Evolutionary conservation across 2,113 vertebrate species (phyloP), one percentile per base, ranked within the genome.

Genomic region (Gallinago media): DNA sequence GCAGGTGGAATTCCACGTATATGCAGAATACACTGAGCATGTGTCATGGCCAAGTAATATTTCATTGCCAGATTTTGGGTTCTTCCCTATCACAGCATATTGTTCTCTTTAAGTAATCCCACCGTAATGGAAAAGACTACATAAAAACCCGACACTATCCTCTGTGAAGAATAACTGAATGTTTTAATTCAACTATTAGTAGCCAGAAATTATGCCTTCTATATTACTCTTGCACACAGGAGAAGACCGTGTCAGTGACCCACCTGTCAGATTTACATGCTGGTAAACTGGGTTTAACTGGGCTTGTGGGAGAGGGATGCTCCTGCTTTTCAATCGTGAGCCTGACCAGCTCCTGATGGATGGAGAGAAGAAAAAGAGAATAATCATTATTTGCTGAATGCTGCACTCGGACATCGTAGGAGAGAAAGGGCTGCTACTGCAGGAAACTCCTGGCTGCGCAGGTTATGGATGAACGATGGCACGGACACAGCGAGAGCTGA

Each of bases 241-340:
- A 77, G 34, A 84, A 67, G 32, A 31, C 68, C n/a, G 32, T 72
- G 42, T 20, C 54, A 54, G 76, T 49, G 73, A 97, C 98, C 97
- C 91, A 99, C 99, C 98, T 98, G 71, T 99, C 99, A 16, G 98
- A 96, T 77, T 98, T 98, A 97, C 97, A 95, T 23, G 98, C 97
- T 65, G 99, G 99, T 42, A 98, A 97, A 21, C 97, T 98, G 84
- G 99, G 99, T 94, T 99, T 99, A 96, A 97, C 99, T 0, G 99
- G 99, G 82, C 98, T 99, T 9, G 99, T 99, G 42, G 99, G 99
- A 40, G 99, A 99, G 0, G 99, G 99, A 52, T 99, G 99, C 46
- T 99, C 99, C 82, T 99, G 99, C 93, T 99, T 99, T 97, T 99
- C 99, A 50, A 99, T 98, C 7, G 99, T 99, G 40, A 99, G 98